Evolutionary conservation across 2,113 vertebrate species (phyloP).

Genomic region (Nesogale talazaci): DNA sequence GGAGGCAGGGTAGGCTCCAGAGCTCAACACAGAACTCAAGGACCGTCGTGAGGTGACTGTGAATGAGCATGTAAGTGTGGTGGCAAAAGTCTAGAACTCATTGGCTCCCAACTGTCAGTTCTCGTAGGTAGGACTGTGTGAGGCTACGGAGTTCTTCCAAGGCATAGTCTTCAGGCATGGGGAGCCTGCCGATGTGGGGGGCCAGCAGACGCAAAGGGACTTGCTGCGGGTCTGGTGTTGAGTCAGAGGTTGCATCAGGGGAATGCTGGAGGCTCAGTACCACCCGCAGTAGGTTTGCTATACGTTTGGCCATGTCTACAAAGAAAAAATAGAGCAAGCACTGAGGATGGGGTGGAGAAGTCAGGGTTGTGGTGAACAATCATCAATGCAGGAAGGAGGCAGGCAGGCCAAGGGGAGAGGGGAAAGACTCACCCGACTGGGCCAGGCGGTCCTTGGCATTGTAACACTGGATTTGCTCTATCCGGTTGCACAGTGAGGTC

Average conservation of each 20-base stretch:
- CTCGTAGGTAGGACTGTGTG: constrained; percentile 93
- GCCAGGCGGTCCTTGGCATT: constrained; percentile 93
- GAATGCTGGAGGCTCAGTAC: constrained; percentile 94
- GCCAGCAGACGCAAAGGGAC: constrained; percentile 91
- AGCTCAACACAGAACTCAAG: constrained; percentile 12
- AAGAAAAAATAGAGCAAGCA: background rate
- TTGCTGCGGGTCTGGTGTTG: constrained; percentile 76
- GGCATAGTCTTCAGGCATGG: constrained; percentile 97
- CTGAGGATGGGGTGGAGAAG: background rate
- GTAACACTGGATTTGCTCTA: constrained; percentile 93
- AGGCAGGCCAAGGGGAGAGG: background rate
- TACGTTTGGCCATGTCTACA: constrained; percentile 97
- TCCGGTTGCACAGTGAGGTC: constrained; percentile 93
- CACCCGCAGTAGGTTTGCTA: constrained; percentile 93
- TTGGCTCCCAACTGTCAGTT: constrained; percentile 88
- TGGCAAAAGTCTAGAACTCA: constrained; percentile 71
- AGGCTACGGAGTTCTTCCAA: constrained; percentile 95
- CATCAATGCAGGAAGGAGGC: background rate
- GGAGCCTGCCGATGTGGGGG: constrained; percentile 92
- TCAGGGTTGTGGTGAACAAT: background rate
- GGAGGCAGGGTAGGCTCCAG: constrained; percentile 2
- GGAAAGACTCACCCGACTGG: constrained; percentile 90
- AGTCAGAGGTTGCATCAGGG: constrained; percentile 74
- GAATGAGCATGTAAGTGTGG: constrained; percentile 57
- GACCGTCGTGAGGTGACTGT: constrained; percentile 54